Evolutionary conservation across 1,140 invertebrate genomes (phyloP).

Genomic region (Cydia splendana): DNA sequence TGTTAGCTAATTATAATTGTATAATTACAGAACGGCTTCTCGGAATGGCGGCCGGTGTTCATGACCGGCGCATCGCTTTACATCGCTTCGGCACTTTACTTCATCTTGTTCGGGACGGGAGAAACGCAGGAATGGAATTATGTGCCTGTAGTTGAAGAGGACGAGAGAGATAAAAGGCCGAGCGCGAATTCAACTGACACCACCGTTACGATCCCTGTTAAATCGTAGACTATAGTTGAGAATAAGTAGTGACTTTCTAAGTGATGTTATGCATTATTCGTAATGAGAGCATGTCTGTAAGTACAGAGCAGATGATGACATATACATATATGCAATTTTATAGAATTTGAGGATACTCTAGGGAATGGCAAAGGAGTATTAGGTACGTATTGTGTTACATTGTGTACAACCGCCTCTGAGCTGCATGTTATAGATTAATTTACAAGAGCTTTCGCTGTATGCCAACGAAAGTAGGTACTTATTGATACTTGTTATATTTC

Average conservation of each 20-base stretch:
- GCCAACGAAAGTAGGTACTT: too few species aligned
- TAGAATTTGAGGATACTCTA: too few species aligned
- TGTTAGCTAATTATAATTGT: background rate
- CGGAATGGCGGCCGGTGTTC: constrained; percentile 89
- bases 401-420: too few species aligned
- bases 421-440: too few species aligned
- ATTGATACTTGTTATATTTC: too few species aligned
- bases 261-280: background rate
- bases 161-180: constrained; percentile 58
- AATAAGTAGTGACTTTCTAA: background rate
- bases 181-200: constrained; percentile 58
- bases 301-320: too few species aligned
- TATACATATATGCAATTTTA: too few species aligned
- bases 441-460: too few species aligned
- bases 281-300: background rate
- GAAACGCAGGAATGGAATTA: constrained; percentile 85
- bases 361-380: too few species aligned
- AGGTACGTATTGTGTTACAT: too few species aligned
- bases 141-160: constrained; percentile 47
- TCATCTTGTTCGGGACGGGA: constrained; percentile 84
- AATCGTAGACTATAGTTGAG: constrained; percentile 47
- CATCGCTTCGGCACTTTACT: constrained; percentile 83
- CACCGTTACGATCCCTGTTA: constrained; percentile 65
- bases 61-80: constrained; percentile 87
- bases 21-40: constrained; percentile 84